Evolutionary conservation across 2,113 vertebrate genomes (phyloP).

Genomic region (Psittacula cyanocephala): DNA sequence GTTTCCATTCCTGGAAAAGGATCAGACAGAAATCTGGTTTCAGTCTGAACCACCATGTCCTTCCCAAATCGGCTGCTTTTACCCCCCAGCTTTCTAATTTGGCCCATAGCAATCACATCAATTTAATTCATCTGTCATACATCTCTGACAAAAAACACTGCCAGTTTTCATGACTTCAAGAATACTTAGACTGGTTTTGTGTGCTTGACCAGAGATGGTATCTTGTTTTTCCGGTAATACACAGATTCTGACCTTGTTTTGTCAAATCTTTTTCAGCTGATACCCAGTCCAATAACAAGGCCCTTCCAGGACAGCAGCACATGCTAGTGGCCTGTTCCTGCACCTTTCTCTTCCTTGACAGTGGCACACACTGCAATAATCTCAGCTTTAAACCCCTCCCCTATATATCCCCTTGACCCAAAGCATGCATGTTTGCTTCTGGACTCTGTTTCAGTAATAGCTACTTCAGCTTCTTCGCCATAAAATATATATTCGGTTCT

Average conservation of each 20-base stretch:
- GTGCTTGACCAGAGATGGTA: neutral
- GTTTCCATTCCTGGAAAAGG: neutral
- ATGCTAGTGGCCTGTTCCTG: neutral
- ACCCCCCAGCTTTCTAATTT: neutral
- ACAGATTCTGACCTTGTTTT: neutral
- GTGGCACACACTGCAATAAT: fast-evolving
- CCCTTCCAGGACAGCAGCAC: neutral
- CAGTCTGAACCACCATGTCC: neutral
- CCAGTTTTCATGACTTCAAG: neutral
- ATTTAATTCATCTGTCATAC: neutral
- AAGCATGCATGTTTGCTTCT: neutral
- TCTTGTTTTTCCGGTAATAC: neutral
- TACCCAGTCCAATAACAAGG: neutral
- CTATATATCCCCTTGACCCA: neutral
- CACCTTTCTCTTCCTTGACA: neutral
- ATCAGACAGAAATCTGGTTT: neutral
- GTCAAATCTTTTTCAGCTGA: neutral
- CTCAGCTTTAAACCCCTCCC: neutral
- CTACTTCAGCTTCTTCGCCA: neutral
- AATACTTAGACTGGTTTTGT: neutral
- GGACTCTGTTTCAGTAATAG: neutral
- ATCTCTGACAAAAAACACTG: neutral
- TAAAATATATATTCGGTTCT: neutral
- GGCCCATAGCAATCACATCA: neutral
- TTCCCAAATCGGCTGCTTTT: neutral